Base-by-base conservation (phyloP, 1,140 invertebrate species). In the Tetramorium alpestre region DNA sequence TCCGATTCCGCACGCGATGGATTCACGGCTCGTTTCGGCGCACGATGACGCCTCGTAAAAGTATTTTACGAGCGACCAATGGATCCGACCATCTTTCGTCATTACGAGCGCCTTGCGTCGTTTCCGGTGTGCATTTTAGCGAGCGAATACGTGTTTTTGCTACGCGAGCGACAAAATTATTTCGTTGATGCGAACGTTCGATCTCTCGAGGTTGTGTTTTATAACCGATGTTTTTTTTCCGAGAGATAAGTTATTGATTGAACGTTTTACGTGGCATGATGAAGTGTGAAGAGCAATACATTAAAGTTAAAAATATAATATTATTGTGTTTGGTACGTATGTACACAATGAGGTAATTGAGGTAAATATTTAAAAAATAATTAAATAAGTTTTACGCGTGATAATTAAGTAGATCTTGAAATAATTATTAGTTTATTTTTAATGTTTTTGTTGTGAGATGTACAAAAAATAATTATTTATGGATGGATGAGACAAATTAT, bases 1-100 rank as follows among this genome's bases (percentile, higher is more conserved):
- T 73, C 69, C 38, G 60, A 89, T 75, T 88, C 58, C 49, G 44
- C 67, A 1, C 18, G 22, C 38, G 28, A 44, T 56, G 54, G 67
- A 78, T 67, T 87, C 54, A n/a, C 44, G 47, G 22, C 33, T 47
- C 25, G 51, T 69, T 75, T 58, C 38, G 64, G 22, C 28, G 11
- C 67, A 16, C 25, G 16, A 41, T 11, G 33, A 56, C 28, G 28
- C 11, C 58, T 54, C 80, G 86, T 88, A 86, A 89, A 89, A 85
- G 51, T 69, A 60, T 60, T 89, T 89, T 75, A 86, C 75, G 86
- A 67, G 38, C n/a, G 64, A 0, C 8, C 54, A 22, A 56, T 58
- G 38, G 67, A 25, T 28, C 22, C 47, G 25, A 73, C 18, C 51
- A 18, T 28, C 65, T 81, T 38, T 6, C 49, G 25, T 67, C 69